These are phyloP conservation scores for Nannoperca australis DNA, from an alignment of 2,797 vertebrate genomes.

Conservation along the genomic window DNA sequence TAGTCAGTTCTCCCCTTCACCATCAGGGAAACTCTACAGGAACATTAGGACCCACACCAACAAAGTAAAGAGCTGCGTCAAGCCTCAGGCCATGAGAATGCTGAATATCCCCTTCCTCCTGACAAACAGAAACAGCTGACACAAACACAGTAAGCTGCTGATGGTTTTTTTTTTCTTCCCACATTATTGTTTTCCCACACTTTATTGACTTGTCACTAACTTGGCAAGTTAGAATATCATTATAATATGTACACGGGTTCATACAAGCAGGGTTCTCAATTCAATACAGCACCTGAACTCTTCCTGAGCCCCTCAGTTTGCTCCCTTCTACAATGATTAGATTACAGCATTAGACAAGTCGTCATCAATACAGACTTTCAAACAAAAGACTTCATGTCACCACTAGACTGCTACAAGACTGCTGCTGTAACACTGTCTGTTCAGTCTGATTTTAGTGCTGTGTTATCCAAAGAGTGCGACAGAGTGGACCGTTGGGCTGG, in stretches of 20 bases:
- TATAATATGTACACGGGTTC: background rate
- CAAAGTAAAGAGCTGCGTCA: slow-evolving; percentile 7
- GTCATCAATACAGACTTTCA: too few species aligned
- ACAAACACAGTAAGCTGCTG: slow-evolving; percentile 30
- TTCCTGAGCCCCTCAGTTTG: background rate
- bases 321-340: background rate
- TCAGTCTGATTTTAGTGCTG: slow-evolving; percentile 22
- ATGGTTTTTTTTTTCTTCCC: background rate
- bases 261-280: background rate
- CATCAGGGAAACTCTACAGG: slow-evolving; percentile 13
- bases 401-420: background rate
- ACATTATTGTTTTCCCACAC: background rate
- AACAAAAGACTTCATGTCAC: background rate
- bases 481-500: slow-evolving; percentile 29
- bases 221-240: background rate
- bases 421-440: too few species aligned
- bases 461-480: slow-evolving; percentile 12
- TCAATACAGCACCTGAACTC: background rate
- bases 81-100: slow-evolving; percentile 5
- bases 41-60: slow-evolving; percentile 16
- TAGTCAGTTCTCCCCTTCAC: background rate
- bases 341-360: background rate
- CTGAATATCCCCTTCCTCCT: slow-evolving; percentile 2
- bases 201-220: background rate
- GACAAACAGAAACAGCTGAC: slow-evolving; percentile 44